A percentile compares a stretch with the other conserved stretches of the same genome.
phyloP scores from a whole-genome alignment of 2,797 vertebrate genomes.

The Spizella passerina region DNA sequence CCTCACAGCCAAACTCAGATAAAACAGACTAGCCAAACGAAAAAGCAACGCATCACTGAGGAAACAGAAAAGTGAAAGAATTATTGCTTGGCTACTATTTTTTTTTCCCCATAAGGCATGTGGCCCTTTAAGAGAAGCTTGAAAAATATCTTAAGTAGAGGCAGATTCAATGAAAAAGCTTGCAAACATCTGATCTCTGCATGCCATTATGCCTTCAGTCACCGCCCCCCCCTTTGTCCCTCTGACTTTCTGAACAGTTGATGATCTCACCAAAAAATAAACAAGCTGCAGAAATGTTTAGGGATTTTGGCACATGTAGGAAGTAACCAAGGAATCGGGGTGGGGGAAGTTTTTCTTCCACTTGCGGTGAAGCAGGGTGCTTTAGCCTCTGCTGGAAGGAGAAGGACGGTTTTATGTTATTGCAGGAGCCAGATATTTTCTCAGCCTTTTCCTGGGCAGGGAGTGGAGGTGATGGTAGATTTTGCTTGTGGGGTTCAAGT shows the following conservation, averaged over 20 bases:
- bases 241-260: background rate
- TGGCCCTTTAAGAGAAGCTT: background rate
- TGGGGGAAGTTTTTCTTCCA: background rate
- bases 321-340: background rate
- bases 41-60: background rate
- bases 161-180: background rate
- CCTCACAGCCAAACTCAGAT: background rate
- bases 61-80: background rate
- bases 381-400: background rate
- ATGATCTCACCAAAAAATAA: conserved; percentile 32
- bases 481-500: fast-evolving
- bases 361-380: background rate
- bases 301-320: background rate
- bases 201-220: background rate
- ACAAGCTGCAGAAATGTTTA: background rate
- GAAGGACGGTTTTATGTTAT: fast-evolving
- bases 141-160: background rate
- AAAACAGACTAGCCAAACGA: background rate
- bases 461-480: background rate
- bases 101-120: background rate
- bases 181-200: background rate
- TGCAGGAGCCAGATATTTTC: background rate
- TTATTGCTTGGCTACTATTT: background rate
- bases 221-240: background rate
- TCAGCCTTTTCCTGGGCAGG: background rate